Conservation (phyloP, 2,797 vertebrate genomes). For the Sebastes variabilis region DNA sequence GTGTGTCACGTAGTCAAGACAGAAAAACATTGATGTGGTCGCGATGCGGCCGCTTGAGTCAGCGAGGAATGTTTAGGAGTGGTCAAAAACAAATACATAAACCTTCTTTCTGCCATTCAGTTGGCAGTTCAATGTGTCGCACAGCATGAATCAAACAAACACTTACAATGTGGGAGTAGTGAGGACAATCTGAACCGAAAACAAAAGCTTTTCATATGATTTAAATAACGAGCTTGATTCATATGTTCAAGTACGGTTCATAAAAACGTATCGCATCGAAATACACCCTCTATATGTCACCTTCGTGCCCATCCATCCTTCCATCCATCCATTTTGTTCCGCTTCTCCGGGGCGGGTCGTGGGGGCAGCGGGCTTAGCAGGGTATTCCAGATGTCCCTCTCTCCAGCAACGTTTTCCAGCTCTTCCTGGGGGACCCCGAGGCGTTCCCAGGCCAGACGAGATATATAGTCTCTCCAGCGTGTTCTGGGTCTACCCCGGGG, state of each 20-base stretch:
- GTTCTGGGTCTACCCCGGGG: too few species aligned
- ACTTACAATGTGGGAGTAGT: not conserved
- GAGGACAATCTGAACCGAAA: not conserved
- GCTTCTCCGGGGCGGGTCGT: too few species aligned
- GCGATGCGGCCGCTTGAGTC: slow-evolving; percentile 33
- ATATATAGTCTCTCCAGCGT: too few species aligned
- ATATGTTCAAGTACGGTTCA: not conserved
- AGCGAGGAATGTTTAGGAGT: slow-evolving; percentile 40
- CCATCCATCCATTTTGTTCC: too few species aligned
- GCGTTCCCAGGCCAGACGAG: too few species aligned
- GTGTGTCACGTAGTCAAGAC: slow-evolving; percentile 49
- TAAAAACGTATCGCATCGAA: not conserved
- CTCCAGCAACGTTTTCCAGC: too few species aligned
- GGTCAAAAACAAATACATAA: slow-evolving; percentile 55
- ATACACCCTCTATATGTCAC: too few species aligned
- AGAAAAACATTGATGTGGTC: slow-evolving; percentile 34
- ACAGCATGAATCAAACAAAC: not conserved
- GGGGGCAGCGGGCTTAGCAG: too few species aligned
- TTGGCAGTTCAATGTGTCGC: not conserved
- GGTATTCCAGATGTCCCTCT: too few species aligned
- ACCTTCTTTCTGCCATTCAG: slow-evolving; percentile 8
- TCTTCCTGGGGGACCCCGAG: too few species aligned
- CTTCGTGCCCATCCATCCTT: not conserved
- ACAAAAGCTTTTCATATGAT: not conserved
- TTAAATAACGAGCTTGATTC: not conserved